A percentile compares a stretch with the other conserved stretches of the same genome.
These are phyloP conservation scores for Triplophysa bombifrons DNA, from an alignment of 2,797 vertebrate genomes.

Conservation along the genomic window DNA sequence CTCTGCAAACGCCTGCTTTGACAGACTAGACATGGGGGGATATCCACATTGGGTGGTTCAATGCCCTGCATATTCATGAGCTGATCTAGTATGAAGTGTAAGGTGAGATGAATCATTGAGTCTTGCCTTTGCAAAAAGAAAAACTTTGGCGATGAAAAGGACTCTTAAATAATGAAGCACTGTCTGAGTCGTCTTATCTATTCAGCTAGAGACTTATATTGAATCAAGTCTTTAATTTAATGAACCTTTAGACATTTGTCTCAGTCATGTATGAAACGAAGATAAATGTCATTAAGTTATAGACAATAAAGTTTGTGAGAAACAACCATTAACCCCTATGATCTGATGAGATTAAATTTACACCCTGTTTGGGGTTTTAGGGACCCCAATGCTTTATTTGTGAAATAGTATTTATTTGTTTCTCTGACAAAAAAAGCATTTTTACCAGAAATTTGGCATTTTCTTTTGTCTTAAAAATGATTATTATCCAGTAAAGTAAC, in stretches of 20 bases:
- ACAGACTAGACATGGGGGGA: neutral
- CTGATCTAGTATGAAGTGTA: neutral
- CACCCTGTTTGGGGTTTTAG: neutral
- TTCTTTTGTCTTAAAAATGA: neutral
- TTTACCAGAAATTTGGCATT: neutral
- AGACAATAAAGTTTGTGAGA: too few species aligned
- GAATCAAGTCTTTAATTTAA: conserved; percentile 1
- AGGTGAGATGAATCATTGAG: conserved; percentile 6
- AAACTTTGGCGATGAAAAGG: neutral
- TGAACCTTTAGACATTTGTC: neutral
- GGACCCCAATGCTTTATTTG: too few species aligned
- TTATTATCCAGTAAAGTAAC: neutral
- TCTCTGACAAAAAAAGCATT: too few species aligned
- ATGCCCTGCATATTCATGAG: neutral
- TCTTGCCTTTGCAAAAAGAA: conserved; percentile 14
- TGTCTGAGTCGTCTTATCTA: conserved; percentile 2
- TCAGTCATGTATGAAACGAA: neutral
- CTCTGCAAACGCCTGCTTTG: conserved; percentile 34
- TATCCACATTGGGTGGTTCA: conserved; percentile 10
- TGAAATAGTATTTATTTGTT: too few species aligned
- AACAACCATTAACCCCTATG: too few species aligned
- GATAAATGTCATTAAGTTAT: conserved; percentile 22
- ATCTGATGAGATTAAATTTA: neutral
- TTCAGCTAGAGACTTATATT: conserved; percentile 4
- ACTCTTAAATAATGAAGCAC: conserved; percentile 8